Base-by-base conservation (phyloP, 2,888 invertebrate genomes). In the Emmelina monodactyla region DNA sequence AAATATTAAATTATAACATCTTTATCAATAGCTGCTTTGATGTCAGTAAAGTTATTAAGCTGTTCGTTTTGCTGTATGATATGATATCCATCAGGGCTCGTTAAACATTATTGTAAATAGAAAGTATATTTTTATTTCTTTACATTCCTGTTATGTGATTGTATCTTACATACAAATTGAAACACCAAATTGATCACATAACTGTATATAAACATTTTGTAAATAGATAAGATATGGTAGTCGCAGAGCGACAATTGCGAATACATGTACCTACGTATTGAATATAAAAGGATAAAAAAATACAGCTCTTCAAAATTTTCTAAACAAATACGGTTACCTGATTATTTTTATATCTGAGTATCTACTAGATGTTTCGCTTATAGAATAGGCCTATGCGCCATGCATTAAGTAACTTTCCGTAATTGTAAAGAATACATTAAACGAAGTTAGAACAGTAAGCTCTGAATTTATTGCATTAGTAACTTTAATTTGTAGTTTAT, bases 151-250 rank as follows among this genome's bases (percentile, higher is more conserved):
- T 66, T 75, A 63, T 66, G 69, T 67, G 66, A 59, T 66, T 69
- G 60, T 62, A 72, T 73, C 67, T 71, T 66, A 56, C 64, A 47
- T 69, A 61, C 66, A 68, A 64, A 67, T 62, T 58, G 58, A 62
- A 50, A 53, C 64, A 61, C 62, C 67, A 67, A 67, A 55, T 61
- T 54, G 52, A 67, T 64, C 65, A 58, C 65, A 63, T 62, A 59
- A 59, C 57, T 78, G 78, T 78, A 76, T 63, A 78, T 78, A 79
- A n/a, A n/a, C 51, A 57, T 58, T 61, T 59, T 79, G 79, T 79
- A 79, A 59, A 79, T 79, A 78, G 65, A 67, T 60, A 64, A 59
- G 55, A 55, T 59, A 61, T 51, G 52, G 47, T 55, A 52, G 73
- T 70, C 72, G 78, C 76, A 63, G 67, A 76, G 76, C 78, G 76